Percentiles rank a stretch among this genome's conserved stretches.
Evolutionary conservation across 2,888 invertebrate species (phyloP).

Genomic region (Steinernema carpocapsae): DNA sequence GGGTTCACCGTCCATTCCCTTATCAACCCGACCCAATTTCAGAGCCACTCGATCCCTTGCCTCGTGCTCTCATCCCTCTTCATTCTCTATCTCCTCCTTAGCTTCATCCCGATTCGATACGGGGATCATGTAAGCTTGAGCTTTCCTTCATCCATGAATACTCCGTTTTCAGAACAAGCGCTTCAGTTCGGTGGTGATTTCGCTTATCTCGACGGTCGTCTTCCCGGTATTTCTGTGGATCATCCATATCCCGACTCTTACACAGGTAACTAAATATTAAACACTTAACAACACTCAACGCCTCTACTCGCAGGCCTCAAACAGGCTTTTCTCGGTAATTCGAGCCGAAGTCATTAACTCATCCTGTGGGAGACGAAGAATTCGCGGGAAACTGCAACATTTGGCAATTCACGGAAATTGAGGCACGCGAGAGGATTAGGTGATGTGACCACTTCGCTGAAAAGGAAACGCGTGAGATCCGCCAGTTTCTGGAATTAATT

Average conservation of each 20-base stretch:
- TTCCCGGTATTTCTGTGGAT: slow-evolving; percentile 67
- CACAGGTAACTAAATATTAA: slow-evolving; percentile 48
- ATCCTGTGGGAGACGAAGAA: not conserved
- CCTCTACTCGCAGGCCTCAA: too few species aligned
- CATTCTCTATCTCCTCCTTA: slow-evolving; percentile 48
- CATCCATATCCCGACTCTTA: slow-evolving; percentile 61
- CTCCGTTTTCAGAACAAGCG: slow-evolving; percentile 39
- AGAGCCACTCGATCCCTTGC: slow-evolving; percentile 47
- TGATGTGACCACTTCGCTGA: not conserved
- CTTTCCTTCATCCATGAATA: not conserved
- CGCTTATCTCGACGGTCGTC: slow-evolving; percentile 56
- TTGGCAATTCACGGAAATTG: not conserved
- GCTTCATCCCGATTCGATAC: slow-evolving; percentile 54
- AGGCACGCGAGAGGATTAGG: not conserved
- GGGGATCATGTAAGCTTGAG: slow-evolving; percentile 45
- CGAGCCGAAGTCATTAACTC: too few species aligned
- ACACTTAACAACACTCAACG: too few species aligned
- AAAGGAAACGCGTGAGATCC: not conserved
- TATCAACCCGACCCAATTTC: slow-evolving; percentile 13
- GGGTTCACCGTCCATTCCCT: too few species aligned
- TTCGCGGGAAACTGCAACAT: not conserved
- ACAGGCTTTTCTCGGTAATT: too few species aligned
- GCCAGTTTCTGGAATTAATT: too few species aligned
- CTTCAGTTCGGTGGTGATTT: slow-evolving; percentile 50
- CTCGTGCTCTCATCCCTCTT: slow-evolving; percentile 46